Evolutionary conservation across 2,888 invertebrate species (phyloP).

Genomic region (Seira ritae): DNA sequence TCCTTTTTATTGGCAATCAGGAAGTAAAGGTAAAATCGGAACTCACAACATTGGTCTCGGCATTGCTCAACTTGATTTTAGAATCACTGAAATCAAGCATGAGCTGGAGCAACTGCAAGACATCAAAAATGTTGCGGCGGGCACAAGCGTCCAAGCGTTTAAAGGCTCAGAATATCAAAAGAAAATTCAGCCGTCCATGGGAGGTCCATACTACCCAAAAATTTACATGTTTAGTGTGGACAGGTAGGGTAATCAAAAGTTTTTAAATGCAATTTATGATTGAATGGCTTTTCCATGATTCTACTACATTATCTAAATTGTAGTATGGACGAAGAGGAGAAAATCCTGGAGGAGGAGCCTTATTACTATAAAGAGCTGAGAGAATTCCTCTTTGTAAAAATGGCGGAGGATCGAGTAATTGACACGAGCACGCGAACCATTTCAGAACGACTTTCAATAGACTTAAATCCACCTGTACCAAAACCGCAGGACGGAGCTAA

Average conservation of each 20-base stretch:
- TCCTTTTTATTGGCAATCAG: slow-evolving; percentile 12
- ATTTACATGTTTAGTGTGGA: background rate
- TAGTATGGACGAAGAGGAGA: slow-evolving; percentile 46
- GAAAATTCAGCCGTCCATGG: background rate
- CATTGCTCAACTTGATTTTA: slow-evolving; percentile 29
- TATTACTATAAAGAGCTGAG: slow-evolving; percentile 47
- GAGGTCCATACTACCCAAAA: slow-evolving; percentile 40
- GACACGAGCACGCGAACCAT: background rate
- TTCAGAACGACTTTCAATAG: background rate
- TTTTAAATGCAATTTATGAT: too few relatives aligned
- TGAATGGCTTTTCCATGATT: slow-evolving; percentile 19
- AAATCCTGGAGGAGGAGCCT: slow-evolving; percentile 35
- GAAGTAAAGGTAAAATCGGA: slow-evolving; percentile 22
- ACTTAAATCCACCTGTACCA: too few relatives aligned
- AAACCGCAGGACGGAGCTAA: too few relatives aligned
- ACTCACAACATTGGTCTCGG: slow-evolving; percentile 33
- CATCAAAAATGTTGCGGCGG: background rate
- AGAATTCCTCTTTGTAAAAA: slow-evolving; percentile 37
- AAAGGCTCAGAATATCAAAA: background rate
- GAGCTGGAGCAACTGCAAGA: slow-evolving; percentile 28
- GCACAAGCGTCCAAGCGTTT: background rate
- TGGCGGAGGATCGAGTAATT: slow-evolving; percentile 32
- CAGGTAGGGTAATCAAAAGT: background rate
- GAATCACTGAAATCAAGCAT: slow-evolving; percentile 36
- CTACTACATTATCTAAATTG: too few relatives aligned